These are phyloP conservation scores for Perithous albicinctus DNA, from an alignment of 2,888 invertebrate species.

Conservation along the genomic window DNA sequence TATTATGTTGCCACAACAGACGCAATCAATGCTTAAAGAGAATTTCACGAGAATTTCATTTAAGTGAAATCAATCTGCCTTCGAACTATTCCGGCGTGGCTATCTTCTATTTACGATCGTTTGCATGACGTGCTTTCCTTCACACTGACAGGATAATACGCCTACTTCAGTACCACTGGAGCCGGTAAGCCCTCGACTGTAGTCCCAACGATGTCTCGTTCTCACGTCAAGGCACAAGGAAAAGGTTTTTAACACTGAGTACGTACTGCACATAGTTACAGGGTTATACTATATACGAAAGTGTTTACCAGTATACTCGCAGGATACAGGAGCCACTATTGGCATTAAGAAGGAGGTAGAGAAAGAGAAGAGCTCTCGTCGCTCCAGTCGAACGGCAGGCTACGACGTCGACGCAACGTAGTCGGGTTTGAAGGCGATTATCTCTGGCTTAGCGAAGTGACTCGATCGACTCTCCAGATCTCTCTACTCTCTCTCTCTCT, in stretches of 20 bases:
- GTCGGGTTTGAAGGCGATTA: constrained; percentile 63
- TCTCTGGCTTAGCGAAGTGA: constrained; percentile 66
- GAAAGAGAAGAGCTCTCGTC: constrained; percentile 50
- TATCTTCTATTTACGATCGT: constrained; percentile 61
- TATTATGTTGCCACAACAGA: too few relatives aligned
- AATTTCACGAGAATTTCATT: constrained; percentile 31
- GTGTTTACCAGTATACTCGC: constrained; percentile 42
- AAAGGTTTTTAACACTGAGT: constrained; percentile 51
- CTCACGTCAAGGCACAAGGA: constrained; percentile 46
- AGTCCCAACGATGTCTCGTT: constrained; percentile 55
- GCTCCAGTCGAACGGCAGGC: constrained; percentile 26
- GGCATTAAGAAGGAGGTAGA: constrained; percentile 56
- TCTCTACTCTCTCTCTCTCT: too few relatives aligned
- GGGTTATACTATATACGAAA: constrained; percentile 37
- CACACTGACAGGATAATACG: constrained; percentile 58
- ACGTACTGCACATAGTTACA: constrained; percentile 12
- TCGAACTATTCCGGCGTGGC: constrained; percentile 17
- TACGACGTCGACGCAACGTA: constrained; percentile 48
- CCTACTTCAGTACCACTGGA: constrained; percentile 47
- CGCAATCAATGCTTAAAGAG: not conserved
- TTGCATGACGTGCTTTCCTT: constrained; percentile 64
- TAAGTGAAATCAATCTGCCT: constrained; percentile 48
- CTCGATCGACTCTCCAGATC: constrained; percentile 63
- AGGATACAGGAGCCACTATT: constrained; percentile 52
- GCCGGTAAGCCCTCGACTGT: constrained; percentile 46